phyloP scores from a whole-genome alignment of 92 coral and sea anemone genomes.

The Nematostella vectensis region DNA sequence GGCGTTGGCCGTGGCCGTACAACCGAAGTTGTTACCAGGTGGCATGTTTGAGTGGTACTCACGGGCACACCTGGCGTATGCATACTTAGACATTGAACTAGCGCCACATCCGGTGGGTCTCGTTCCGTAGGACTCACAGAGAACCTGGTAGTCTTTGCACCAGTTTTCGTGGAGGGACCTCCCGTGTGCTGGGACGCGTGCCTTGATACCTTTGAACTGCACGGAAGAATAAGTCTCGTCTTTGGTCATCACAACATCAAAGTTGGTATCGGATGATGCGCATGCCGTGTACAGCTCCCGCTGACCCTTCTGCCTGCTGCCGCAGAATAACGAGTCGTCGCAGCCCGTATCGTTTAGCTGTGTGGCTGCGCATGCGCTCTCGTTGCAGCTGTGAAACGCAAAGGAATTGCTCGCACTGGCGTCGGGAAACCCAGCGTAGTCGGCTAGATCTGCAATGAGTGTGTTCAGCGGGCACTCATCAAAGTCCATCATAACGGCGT shows the following conservation, averaged over 20 bases:
- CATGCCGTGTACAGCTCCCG: constrained; percentile 46
- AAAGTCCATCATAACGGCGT: constrained; percentile 28
- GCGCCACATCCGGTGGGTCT: constrained; percentile 43
- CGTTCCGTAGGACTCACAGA: constrained; percentile 45
- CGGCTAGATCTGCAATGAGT: constrained; percentile 36
- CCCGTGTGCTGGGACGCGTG: constrained; percentile 39
- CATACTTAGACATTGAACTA: constrained; percentile 5
- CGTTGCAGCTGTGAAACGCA: constrained; percentile 36
- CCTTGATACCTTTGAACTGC: constrained; percentile 22
- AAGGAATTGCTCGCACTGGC: constrained; percentile 48
- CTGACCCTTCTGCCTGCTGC: constrained; percentile 27
- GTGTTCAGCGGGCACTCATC: constrained; percentile 38
- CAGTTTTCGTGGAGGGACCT: constrained; percentile 33
- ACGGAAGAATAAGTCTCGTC: not conserved
- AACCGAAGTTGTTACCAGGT: not conserved
- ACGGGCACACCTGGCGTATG: constrained; percentile 7
- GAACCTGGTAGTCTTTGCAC: constrained; percentile 49
- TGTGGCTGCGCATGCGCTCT: constrained; percentile 16
- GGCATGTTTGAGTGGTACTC: constrained; percentile 16
- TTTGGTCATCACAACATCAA: constrained; percentile 21
- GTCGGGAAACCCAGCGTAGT: constrained; percentile 21
- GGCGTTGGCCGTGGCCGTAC: constrained; percentile 4
- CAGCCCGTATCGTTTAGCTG: constrained; percentile 34
- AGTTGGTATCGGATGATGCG: constrained; percentile 15
- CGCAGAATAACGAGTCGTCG: constrained; percentile 34